Percentiles rank a stretch among this genome's conserved stretches.
These are phyloP conservation scores for Chionodraco myersi DNA, from an alignment of 2,113 vertebrate genomes.

Conservation along the genomic window DNA sequence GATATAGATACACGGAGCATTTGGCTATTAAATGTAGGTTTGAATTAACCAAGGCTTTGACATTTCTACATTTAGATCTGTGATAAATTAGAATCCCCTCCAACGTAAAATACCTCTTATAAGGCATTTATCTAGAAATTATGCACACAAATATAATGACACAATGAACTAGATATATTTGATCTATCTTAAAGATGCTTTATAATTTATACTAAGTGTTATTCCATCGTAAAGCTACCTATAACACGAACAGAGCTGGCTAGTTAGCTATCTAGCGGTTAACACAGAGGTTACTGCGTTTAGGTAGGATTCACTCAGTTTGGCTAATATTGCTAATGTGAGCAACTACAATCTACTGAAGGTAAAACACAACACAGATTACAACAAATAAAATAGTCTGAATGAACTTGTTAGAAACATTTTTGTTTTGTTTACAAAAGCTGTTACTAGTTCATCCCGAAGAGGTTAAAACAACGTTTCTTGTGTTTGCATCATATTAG, in stretches of 20 bases:
- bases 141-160: neutral
- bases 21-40: no score
- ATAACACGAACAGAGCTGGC: neutral
- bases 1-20: neutral
- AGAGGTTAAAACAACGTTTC: neutral
- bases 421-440: neutral
- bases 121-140: neutral
- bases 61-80: neutral
- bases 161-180: neutral
- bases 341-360: neutral
- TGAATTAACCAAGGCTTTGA: neutral
- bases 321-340: slow-evolving; percentile 15
- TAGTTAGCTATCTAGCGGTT: slow-evolving; percentile 4
- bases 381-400: neutral
- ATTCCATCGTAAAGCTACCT: neutral
- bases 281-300: neutral
- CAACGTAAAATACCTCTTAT: neutral
- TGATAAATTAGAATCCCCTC: neutral
- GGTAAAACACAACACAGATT: neutral
- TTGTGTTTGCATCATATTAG: slow-evolving; percentile 44
- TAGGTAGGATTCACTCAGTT: neutral
- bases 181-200: neutral
- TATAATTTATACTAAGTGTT: neutral
- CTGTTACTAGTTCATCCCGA: neutral
- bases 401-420: neutral